Percentiles rank a stretch among this genome's conserved stretches.
These are phyloP conservation scores for Dryas iulia DNA, from an alignment of 1,140 invertebrate genomes.

Conservation along the genomic window DNA sequence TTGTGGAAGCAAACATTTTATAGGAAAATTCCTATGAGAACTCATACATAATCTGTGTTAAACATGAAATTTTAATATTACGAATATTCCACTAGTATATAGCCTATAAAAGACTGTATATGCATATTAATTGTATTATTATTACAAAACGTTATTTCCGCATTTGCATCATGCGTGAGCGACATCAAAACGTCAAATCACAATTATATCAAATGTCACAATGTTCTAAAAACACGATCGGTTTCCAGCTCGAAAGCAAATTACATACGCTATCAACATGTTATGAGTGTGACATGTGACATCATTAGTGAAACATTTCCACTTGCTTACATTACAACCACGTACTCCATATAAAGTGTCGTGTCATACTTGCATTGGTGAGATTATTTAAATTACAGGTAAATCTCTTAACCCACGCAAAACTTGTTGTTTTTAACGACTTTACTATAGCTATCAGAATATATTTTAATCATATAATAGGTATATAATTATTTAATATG, in stretches of 20 bases:
- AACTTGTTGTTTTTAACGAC: no score
- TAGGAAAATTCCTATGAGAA: neutral
- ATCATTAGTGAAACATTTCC: slow-evolving; percentile 41
- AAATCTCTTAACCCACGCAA: neutral
- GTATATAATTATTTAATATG: no score
- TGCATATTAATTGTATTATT: neutral
- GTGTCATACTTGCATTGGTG: neutral
- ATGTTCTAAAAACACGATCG: slow-evolving; percentile 8
- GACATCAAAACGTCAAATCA: neutral
- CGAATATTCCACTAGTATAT: neutral
- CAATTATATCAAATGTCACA: slow-evolving; percentile 4
- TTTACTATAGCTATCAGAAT: no score
- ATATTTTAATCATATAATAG: no score
- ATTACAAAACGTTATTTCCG: neutral
- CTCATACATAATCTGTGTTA: neutral
- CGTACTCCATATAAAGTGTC: slow-evolving; percentile 10
- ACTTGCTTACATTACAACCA: slow-evolving; percentile 39
- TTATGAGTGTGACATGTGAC: slow-evolving; percentile 34
- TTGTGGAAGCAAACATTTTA: neutral
- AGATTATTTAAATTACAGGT: neutral
- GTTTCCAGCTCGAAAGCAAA: slow-evolving; percentile 15
- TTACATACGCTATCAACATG: slow-evolving; percentile 18
- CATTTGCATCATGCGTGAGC: neutral
- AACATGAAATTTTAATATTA: neutral
- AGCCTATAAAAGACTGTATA: neutral